These are phyloP conservation scores for Anniella stebbinsi DNA, from an alignment of 2,797 vertebrate species.

Conservation along the genomic window DNA sequence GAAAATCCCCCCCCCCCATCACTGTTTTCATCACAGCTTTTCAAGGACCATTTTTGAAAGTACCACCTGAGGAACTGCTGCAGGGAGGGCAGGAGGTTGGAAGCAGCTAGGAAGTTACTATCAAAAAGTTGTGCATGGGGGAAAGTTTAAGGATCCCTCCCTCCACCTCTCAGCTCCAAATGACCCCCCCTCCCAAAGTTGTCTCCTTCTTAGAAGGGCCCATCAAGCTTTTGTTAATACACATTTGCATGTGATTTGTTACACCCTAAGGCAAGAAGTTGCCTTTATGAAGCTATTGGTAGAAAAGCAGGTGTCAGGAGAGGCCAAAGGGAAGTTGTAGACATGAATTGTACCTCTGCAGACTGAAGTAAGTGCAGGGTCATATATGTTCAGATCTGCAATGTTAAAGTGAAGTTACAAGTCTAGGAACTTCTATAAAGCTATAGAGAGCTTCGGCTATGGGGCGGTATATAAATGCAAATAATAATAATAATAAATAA, in stretches of 20 bases:
- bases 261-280: neutral
- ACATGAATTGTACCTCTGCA: neutral
- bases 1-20: neutral
- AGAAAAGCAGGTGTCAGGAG: neutral
- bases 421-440: neutral
- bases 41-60: too few species aligned
- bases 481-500: too few species aligned
- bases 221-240: neutral
- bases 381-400: neutral
- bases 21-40: neutral
- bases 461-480: too few species aligned
- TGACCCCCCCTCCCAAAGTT: neutral
- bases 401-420: neutral
- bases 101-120: neutral
- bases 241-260: neutral
- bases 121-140: neutral
- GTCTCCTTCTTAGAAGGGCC: neutral
- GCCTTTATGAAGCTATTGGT: neutral
- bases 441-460: too few species aligned
- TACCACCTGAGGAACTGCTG: neutral
- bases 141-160: neutral
- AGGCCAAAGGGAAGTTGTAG: neutral
- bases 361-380: neutral
- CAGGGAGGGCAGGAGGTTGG: neutral
- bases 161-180: neutral